A percentile compares a stretch with the other conserved stretches of the same genome.
Conservation (phyloP, 2,797 vertebrate species). For the Hydrophis major region DNA sequence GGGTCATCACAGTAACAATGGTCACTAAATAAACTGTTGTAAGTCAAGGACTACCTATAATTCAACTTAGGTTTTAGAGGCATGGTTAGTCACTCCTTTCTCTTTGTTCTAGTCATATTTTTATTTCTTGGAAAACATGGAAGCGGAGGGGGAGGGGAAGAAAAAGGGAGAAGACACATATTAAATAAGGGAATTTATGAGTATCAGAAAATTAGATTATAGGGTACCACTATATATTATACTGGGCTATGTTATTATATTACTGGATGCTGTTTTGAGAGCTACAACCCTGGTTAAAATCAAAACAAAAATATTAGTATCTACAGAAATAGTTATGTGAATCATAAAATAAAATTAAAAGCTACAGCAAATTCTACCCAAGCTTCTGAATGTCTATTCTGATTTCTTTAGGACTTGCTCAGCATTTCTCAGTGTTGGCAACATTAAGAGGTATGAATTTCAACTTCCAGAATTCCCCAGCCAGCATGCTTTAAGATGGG, state of each 20-base stretch:
- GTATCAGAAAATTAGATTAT: not conserved
- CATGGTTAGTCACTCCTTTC: not conserved
- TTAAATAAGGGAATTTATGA: not conserved
- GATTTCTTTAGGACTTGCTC: not conserved
- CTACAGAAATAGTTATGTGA: not conserved
- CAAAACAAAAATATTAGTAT: not conserved
- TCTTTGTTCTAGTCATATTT: not conserved
- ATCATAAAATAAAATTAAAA: not conserved
- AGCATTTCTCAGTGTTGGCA: not conserved
- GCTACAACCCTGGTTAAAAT: not conserved
- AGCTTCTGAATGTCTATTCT: not conserved
- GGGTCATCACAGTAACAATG: too few relatives aligned
- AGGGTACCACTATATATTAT: not conserved
- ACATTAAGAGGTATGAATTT: not conserved
- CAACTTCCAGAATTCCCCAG: too few relatives aligned
- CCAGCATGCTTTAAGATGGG: not conserved
- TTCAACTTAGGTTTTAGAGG: not conserved
- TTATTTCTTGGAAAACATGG: not conserved
- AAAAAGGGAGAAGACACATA: not conserved
- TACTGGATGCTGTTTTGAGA: not conserved
- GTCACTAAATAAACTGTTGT: not conserved
- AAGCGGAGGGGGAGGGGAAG: not conserved
- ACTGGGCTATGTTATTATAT: not conserved
- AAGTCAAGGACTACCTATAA: not conserved
- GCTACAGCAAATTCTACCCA: not conserved